Base-by-base conservation (phyloP, 2,888 invertebrate genomes). In the Liodrosophila aerea region DNA sequence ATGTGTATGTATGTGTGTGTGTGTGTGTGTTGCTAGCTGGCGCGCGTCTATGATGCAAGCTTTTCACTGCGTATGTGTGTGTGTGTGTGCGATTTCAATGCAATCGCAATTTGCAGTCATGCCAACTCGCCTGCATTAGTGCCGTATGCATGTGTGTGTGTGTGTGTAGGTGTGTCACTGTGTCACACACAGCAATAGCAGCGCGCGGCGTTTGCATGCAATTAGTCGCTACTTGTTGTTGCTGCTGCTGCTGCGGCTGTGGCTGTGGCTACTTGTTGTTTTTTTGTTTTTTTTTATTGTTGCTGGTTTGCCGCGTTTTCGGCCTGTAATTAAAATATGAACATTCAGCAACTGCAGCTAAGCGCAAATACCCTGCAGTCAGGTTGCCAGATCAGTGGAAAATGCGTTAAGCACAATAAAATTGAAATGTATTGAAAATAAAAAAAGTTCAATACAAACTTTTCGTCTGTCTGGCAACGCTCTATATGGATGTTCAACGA, bases 91-190 rank as follows among this genome's bases (percentile, higher is more conserved):
- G 36, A 61, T 64, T 77, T 74, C 63, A 74, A 72, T 74, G 75
- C 64, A 72, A 74, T 72, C 58, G 64, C 72, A 69, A 72, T 72
- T 73, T 71, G 51, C 45, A 59, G 53, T 63, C 63, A 43, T 57
- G 78, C 72, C 71, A 53, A 44, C 74, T 65, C 71, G 36, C 72
- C 13, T 41, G 49, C 49, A 27, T 33, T 49, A 37, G 18, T 44
- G 39, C 36, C 33, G 13, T 44, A 8, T 12, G 39, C 36, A 9
- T 27, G 8, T 41, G 59, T 58, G 60, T 40, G 13, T 44, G 51
- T 58, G 41, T 53, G 57, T 69, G 64, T 70, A 76, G 69, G 67
- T 85, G 77, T 77, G 78, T 82, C 85, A 85, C 76, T 85, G 69
- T 85, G 83, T 87, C 86, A 87, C 76, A 59, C 71, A 77, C 63